Conservation (phyloP, 2,113 vertebrate species). For the Lagopus leucura region DNA sequence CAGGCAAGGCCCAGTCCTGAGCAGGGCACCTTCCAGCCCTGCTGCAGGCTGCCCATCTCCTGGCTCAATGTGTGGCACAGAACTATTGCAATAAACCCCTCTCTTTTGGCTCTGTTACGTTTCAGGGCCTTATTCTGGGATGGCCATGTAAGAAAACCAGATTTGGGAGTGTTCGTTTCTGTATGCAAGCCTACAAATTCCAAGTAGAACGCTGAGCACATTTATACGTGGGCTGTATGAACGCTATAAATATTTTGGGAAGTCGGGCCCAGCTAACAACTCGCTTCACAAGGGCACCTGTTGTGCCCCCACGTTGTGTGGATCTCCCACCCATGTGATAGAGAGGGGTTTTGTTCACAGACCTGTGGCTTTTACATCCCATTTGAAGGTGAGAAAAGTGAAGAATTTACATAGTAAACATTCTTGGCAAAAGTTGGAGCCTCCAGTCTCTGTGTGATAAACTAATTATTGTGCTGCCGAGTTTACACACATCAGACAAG, state of each 20-base stretch:
- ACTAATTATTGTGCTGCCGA: background rate
- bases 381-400: background rate
- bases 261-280: background rate
- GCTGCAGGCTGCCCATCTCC: background rate
- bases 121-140: background rate
- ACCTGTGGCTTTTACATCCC: background rate
- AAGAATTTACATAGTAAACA: slow-evolving; percentile 40
- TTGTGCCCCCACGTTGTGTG: fast-evolving
- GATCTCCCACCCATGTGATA: background rate
- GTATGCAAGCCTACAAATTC: background rate
- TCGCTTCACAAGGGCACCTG: background rate
- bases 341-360: background rate
- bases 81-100: background rate
- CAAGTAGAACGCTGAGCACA: background rate
- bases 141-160: background rate
- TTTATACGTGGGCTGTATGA: background rate
- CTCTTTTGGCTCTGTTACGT: background rate
- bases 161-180: background rate
- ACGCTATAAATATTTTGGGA: background rate
- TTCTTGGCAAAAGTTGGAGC: background rate
- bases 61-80: background rate
- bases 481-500: slow-evolving; percentile 4
- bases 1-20: too few species aligned
- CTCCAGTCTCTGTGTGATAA: background rate
- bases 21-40: background rate